These are phyloP conservation scores for Falco concolor DNA, from an alignment of 2,797 vertebrate genomes.

Conservation along the genomic window DNA sequence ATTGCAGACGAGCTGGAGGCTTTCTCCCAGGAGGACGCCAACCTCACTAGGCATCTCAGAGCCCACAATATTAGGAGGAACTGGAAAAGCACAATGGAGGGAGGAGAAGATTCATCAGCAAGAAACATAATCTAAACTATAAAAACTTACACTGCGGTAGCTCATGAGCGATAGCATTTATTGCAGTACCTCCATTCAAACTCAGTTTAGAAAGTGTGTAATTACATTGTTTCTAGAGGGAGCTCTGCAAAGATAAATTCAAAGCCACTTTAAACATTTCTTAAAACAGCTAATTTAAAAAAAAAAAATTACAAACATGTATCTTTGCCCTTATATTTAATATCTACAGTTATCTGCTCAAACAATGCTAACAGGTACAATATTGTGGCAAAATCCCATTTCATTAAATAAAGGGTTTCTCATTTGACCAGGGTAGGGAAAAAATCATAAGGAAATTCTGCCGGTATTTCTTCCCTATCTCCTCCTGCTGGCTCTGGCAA, in stretches of 20 bases:
- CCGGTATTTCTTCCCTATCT: not conserved
- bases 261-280: not conserved
- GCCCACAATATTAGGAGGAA: constrained; percentile 87
- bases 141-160: not conserved
- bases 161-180: not conserved
- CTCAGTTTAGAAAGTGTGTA: not conserved
- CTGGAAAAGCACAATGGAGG: constrained; percentile 57
- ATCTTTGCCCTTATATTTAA: not conserved
- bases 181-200: not conserved
- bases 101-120: not conserved
- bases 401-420: not conserved
- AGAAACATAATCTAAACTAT: not conserved
- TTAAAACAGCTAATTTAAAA: not conserved
- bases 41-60: constrained; percentile 89
- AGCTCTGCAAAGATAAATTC: not conserved
- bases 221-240: not conserved
- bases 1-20: constrained; percentile 82
- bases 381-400: not conserved
- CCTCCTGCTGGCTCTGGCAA: not conserved
- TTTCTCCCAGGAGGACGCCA: constrained; percentile 83
- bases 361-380: not conserved
- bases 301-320: not conserved
- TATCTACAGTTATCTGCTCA: not conserved
- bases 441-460: not conserved
- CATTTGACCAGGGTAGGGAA: not conserved